Base-by-base conservation (phyloP, 2,888 invertebrate genomes). In the Craniophora ligustri region DNA sequence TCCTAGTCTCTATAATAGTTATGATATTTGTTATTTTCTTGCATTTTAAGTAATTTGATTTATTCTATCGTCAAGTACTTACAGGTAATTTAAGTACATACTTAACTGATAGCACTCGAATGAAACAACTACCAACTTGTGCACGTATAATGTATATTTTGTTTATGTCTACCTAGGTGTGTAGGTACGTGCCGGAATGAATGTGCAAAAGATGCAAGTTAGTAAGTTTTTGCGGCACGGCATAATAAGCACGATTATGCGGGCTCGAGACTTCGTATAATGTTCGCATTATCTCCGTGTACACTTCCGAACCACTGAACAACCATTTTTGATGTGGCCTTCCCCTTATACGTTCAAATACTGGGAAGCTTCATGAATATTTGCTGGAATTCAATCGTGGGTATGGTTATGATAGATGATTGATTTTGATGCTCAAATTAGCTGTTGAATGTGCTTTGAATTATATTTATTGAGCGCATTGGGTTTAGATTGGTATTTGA, bases 221-320 rank as follows among this genome's bases (percentile, higher is more conserved):
- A 78, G 83, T 79, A 86, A 88, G 89, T 92, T 92, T 93, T 93
- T 91, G 91, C 81, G 66, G 58, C 67, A 62, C 68, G 69, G 75
- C 67, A 75, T 82, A 85, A 84, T 82, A 85, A 80, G 77, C 77
- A 75, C 78, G 85, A 92, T 92, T 92, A 92, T 92, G 89, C 91
- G 85, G 85, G 80, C 80, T 87, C 75, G 85, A 88, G 91, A 85
- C 82, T 83, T 82, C 82, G 92, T 89, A 93, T 93, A 92, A 93
- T 93, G 91, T 84, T 85, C 87, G 53, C 92, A 93, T 92, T 92
- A 92, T 91, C 89, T 76, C 86, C 81, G 85, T 86, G 83, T 84
- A 82, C 78, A 78, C 83, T 90, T 88, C 86, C 89, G 80, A 81
- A 80, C 80, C 87, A 84, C 78, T 84, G 88, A 85, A 78, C 86